These are phyloP conservation scores for Paramormyrops hopkinsi DNA, from an alignment of 2,797 vertebrate species.

Conservation along the genomic window DNA sequence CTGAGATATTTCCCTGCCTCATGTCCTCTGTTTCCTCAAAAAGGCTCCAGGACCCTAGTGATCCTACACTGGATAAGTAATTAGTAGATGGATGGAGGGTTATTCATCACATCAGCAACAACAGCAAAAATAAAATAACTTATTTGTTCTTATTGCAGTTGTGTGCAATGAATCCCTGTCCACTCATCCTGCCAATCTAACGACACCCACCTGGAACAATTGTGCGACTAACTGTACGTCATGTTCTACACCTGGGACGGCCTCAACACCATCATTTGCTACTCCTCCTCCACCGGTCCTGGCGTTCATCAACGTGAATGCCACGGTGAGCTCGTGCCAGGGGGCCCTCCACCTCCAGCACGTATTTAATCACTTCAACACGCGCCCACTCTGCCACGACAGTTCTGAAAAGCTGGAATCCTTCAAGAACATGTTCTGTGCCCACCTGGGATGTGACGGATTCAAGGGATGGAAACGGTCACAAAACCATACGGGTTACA, in stretches of 20 bases:
- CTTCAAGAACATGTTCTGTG: background rate
- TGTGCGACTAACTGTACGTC: background rate
- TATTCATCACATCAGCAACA: background rate
- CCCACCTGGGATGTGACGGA: background rate
- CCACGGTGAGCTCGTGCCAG: background rate
- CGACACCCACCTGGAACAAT: too few relatives aligned
- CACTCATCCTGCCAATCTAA: background rate
- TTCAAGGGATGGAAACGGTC: background rate
- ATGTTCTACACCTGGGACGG: background rate
- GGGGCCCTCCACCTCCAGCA: background rate
- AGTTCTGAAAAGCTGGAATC: background rate
- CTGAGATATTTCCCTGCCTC: background rate
- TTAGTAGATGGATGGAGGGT: background rate
- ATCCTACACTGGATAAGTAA: background rate
- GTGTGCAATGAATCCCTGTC: background rate
- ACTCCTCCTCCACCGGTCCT: background rate
- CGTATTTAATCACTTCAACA: too few relatives aligned
- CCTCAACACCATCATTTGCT: background rate
- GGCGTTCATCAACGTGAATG: background rate
- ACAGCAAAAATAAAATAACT: background rate
- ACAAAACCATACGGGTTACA: accelerated
- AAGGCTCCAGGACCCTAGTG: background rate
- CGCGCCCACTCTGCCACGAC: background rate
- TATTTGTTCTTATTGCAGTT: background rate
- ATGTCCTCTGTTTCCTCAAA: background rate